Percentiles rank a stretch among this genome's conserved stretches.
These are phyloP conservation scores for Lithophane ornitopus DNA, from an alignment of 2,888 invertebrate species.

Conservation along the genomic window DNA sequence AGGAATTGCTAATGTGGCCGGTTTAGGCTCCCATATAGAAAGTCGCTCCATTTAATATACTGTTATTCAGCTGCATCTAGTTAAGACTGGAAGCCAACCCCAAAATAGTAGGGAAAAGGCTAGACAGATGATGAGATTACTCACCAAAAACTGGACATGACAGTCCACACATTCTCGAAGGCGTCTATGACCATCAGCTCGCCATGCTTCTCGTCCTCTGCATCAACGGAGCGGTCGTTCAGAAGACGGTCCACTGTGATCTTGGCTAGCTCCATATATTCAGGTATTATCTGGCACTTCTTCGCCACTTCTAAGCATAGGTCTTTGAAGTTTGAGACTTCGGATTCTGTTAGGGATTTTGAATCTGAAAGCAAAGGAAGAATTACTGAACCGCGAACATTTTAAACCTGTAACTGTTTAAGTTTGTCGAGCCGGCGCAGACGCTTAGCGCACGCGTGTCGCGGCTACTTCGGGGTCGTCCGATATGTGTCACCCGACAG, in stretches of 20 bases:
- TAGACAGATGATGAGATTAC: constrained; percentile 45
- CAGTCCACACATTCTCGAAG: constrained; percentile 85
- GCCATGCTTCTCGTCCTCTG: constrained; percentile 60
- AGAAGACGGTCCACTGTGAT: constrained; percentile 78
- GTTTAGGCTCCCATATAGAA: no score
- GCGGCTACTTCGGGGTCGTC: no score
- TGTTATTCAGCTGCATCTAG: not conserved
- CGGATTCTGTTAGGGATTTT: constrained; percentile 78
- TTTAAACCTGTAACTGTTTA: not conserved
- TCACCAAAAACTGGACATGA: constrained; percentile 86
- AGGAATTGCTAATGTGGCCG: no score
- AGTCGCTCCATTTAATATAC: no score
- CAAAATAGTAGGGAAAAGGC: not conserved
- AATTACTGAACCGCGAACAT: not conserved
- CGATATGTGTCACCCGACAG: no score
- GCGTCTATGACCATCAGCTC: constrained; percentile 78
- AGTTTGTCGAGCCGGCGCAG: no score
- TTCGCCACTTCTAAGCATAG: constrained; percentile 83
- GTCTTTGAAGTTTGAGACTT: constrained; percentile 83
- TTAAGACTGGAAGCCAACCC: not conserved
- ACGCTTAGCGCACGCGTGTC: no score
- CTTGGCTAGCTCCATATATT: constrained; percentile 87
- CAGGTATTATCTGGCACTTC: constrained; percentile 86
- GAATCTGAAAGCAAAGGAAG: constrained; percentile 71
- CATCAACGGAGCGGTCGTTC: constrained; percentile 59